phyloP scores from a whole-genome alignment of 2,797 vertebrate genomes.

The Etheostoma nigrum region DNA sequence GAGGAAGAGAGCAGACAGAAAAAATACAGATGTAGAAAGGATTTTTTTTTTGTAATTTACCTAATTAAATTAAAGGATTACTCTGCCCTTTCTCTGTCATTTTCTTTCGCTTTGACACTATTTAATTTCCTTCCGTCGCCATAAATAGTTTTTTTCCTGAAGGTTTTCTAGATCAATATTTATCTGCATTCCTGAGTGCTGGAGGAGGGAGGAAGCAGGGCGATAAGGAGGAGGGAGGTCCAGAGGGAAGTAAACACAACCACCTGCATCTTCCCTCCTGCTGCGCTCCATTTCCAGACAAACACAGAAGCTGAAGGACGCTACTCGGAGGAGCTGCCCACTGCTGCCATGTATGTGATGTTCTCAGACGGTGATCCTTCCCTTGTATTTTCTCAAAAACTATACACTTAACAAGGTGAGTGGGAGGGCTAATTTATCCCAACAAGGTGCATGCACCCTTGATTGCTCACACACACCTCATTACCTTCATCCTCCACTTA shows the following conservation, averaged over 20 bases:
- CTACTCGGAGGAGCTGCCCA: slow-evolving; percentile 41
- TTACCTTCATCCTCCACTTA: slow-evolving; percentile 3
- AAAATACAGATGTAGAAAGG: slow-evolving; percentile 50
- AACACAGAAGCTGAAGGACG: slow-evolving; percentile 49
- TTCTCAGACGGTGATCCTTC: slow-evolving; percentile 24
- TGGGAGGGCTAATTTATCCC: slow-evolving; percentile 41
- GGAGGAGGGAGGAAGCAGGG: slow-evolving; percentile 43
- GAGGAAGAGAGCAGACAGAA: slow-evolving; percentile 35
- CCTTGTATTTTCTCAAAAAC: slow-evolving; percentile 17
- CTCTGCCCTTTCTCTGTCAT: slow-evolving; percentile 57
- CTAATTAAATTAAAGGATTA: slow-evolving; percentile 83
- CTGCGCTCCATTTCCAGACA: slow-evolving; percentile 47
- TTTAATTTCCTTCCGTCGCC: slow-evolving; percentile 67
- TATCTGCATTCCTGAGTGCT: slow-evolving; percentile 55
- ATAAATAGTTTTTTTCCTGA: slow-evolving; percentile 40
- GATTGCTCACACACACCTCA: background rate
- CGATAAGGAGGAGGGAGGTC: slow-evolving; percentile 50
- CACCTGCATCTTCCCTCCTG: slow-evolving; percentile 72
- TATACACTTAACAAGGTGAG: slow-evolving; percentile 38
- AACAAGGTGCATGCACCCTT: slow-evolving; percentile 10
- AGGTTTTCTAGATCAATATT: slow-evolving; percentile 72
- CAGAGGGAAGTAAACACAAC: slow-evolving; percentile 73
- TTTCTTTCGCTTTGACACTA: slow-evolving; percentile 63
- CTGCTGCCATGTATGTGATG: slow-evolving; percentile 34
- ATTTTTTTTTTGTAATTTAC: slow-evolving; percentile 74